Conservation (phyloP, 2,888 invertebrate genomes). For the Allophyes oxyacanthae region DNA sequence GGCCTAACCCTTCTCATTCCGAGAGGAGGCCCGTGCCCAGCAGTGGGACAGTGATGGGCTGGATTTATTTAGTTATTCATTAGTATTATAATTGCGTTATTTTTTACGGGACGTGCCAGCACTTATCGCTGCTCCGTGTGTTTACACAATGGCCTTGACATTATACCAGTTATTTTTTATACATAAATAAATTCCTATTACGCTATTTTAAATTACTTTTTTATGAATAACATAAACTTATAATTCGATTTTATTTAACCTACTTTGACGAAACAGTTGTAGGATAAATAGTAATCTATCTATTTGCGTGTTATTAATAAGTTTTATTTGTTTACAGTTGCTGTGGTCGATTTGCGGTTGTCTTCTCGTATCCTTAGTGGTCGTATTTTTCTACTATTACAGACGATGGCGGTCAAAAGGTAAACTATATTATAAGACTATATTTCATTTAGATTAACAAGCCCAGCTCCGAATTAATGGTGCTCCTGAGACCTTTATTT, state of each 20-base stretch:
- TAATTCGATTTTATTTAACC: neutral
- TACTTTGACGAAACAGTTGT: no score
- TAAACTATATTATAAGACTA: conserved; percentile 58
- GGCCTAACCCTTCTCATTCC: no score
- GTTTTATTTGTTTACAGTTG: conserved; percentile 70
- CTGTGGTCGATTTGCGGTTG: conserved; percentile 86
- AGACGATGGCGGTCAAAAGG: conserved; percentile 87
- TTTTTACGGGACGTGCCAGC: neutral
- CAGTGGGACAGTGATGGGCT: no score
- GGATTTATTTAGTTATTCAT: no score
- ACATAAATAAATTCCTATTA: conserved; percentile 1
- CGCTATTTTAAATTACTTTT: neutral
- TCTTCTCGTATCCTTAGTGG: conserved; percentile 78
- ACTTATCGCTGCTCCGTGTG: neutral
- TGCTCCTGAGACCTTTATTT: no score
- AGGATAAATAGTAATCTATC: neutral
- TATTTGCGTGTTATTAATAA: neutral
- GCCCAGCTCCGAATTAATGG: no score
- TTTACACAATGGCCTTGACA: conserved; percentile 24
- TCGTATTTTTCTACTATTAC: conserved; percentile 87
- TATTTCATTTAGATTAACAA: neutral
- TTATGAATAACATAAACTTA: neutral
- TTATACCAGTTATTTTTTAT: conserved; percentile 1
- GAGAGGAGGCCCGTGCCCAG: no score
- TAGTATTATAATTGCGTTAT: no score